Evolutionary conservation across 2,888 invertebrate species (phyloP), one percentile per base, ranked within the genome.

Genomic region (Sphecodes monilicornis): DNA sequence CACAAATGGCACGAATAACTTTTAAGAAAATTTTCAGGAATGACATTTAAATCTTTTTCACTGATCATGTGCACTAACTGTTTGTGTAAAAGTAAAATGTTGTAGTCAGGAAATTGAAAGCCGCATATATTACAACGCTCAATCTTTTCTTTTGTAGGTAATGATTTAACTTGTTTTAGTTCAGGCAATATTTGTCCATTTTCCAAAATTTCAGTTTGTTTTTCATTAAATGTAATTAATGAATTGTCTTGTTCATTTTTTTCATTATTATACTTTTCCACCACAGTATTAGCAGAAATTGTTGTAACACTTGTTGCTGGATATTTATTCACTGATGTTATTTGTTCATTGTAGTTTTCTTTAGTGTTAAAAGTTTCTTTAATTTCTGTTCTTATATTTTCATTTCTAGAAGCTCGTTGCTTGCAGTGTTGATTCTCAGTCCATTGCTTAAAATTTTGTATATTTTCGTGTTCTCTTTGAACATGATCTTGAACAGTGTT

Each of bases 1-100:
- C 98, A 98, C 80, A 98, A 95, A 92, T 97, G 97, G 92, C 98
- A 98, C 81, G 97, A 96, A 91, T 96, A 97, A 90, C 95, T 95
- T 41, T 96, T 96, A 85, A 93, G 89, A 2, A 94, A 93, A 80
- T 95, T 94, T 68, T 94, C 93, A 5, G 94, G 91, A 73, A 91
- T 85, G 50, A 85, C 76, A 50, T 85, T 91, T 3, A 84, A 72
- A 73, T 92, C 90, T 60, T 93, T 93, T 71, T 93, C 91, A 46
- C 89, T 90, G 68, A 88, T 90, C 90, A 90, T 91, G 78, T 95
- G 98, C 74, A 97, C 96, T 77, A 98, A 93, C 91, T 97, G 97
- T 92, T 96, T 96, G 92, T 98, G 98, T 96, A 98, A 96, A 92
- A 96, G 96, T 75, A 98, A 95, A 88, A 98, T 96, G 86, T 97